Percentiles rank a stretch among this genome's conserved stretches.
Evolutionary conservation across 1,140 invertebrate species (phyloP).

Genomic region (Drosophila subpulchrella): DNA sequence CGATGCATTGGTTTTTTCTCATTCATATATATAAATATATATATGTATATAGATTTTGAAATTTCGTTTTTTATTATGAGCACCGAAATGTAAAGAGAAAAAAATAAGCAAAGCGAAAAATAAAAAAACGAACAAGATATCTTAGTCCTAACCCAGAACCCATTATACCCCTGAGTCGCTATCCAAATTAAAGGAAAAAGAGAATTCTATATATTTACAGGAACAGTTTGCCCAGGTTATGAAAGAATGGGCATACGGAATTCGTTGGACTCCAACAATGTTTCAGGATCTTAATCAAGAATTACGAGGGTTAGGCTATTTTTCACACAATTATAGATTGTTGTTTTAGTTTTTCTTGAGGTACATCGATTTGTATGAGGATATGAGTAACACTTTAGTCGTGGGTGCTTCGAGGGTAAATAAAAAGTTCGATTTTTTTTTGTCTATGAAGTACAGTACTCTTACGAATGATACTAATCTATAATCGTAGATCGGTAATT

Average conservation of each 20-base stretch:
- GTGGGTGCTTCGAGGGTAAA: constrained; percentile 6
- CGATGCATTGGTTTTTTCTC: constrained; percentile 14
- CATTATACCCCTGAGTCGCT: neutral
- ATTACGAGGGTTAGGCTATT: neutral
- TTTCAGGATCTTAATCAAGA: neutral
- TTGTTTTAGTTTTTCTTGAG: constrained; percentile 12
- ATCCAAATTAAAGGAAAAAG: neutral
- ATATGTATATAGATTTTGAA: constrained; percentile 1
- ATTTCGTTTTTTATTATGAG: constrained; percentile 7
- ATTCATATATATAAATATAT: constrained; percentile 1
- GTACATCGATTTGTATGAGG: constrained; percentile 7
- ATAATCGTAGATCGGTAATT: constrained; percentile 16
- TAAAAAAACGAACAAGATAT: constrained; percentile 2
- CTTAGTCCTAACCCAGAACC: constrained; percentile 13
- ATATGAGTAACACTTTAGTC: neutral
- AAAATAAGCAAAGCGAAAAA: constrained; percentile 13
- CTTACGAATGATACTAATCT: constrained; percentile 31
- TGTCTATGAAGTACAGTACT: constrained; percentile 19
- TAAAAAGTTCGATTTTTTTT: constrained; percentile 23
- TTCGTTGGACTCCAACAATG: neutral
- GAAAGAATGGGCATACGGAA: neutral
- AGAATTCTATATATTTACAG: constrained; percentile 21
- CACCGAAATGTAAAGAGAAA: constrained; percentile 15
- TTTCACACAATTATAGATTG: too few relatives aligned
- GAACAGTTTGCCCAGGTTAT: constrained; percentile 8